Percentiles rank a stretch among this genome's conserved stretches.
phyloP scores from a whole-genome alignment of 2,888 invertebrate species.

The Limnephilus marmoratus region DNA sequence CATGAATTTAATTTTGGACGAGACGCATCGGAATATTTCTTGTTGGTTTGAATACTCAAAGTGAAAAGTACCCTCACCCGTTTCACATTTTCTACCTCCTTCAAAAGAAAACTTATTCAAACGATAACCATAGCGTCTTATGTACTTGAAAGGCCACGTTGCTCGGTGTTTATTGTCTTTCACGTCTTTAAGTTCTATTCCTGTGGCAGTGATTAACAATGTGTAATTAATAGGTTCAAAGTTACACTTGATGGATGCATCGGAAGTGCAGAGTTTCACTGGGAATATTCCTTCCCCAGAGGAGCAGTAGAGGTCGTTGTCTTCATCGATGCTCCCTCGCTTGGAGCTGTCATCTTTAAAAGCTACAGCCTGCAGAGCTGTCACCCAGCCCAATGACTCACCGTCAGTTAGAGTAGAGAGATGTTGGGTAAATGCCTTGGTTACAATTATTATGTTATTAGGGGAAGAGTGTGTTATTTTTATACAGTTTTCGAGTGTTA shows the following conservation, averaged over 20 bases:
- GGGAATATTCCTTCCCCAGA: constrained; percentile 89
- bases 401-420: constrained; percentile 80
- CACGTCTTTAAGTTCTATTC: constrained; percentile 84
- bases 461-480: constrained; percentile 85
- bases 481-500: constrained; percentile 91
- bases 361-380: constrained; percentile 87
- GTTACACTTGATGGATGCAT: constrained; percentile 87
- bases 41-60: constrained; percentile 89
- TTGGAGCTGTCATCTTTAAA: constrained; percentile 84
- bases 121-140: constrained; percentile 90
- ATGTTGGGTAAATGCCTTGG: constrained; percentile 83
- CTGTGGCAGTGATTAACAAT: constrained; percentile 84
- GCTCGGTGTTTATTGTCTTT: constrained; percentile 82
- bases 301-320: constrained; percentile 92
- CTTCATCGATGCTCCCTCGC: constrained; percentile 85
- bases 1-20: constrained; percentile 92
- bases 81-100: constrained; percentile 91
- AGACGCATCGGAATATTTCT: constrained; percentile 89
- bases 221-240: constrained; percentile 85
- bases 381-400: constrained; percentile 87
- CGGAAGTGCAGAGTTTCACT: constrained; percentile 86
- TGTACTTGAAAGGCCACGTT: constrained; percentile 91
- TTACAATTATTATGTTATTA: constrained; percentile 83
- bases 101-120: constrained; percentile 92
- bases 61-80: constrained; percentile 90